Evolutionary conservation across 2,888 invertebrate species (phyloP), one percentile per base, ranked within the genome.

Genomic region (Cephus sareptanus): DNA sequence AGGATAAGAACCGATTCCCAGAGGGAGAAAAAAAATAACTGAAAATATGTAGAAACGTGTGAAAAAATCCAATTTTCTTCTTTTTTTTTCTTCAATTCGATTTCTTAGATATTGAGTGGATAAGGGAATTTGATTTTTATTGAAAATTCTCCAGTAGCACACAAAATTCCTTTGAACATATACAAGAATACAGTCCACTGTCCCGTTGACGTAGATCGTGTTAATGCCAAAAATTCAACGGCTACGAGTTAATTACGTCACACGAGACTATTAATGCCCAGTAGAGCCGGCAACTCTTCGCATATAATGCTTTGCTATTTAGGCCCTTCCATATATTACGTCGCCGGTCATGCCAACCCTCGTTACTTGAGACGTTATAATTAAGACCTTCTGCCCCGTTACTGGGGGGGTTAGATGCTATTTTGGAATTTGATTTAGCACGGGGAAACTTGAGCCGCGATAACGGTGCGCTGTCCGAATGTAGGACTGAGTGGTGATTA

Each of bases 191-290:
- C 76, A 79, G 69, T 73, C 69, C 33, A 68, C 73, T 56, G 73
- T 69, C 73, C 31, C 74, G 73, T 56, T 69, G 23, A 71, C 34
- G 74, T 79, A 79, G 73, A 77, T 84, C 81, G 82, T 81, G 82
- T 84, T 85, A 84, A 85, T 84, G 80, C 83, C 82, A 84, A 84
- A 87, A 89, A 88, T 87, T 88, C 84, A 86, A 82, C 84, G 84
- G 83, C 81, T 83, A 82, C 85, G 81, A 86, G 85, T 88, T 88
- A 89, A 90, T 89, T 89, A 88, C 86, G 84, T 85, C 84, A 85
- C 82, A 80, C 82, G 84, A 83, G 86, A 85, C 87, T 87, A 88
- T 87, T 89, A 87, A 89, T 88, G 85, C 82, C 31, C 75, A 84
- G 84, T 79, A 80, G 80, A 82, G 80, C 80, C 79, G 81, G 81